Evolutionary conservation across 1,140 invertebrate species (phyloP), one percentile per base, ranked within the genome.

Genomic region (Muscidifurax raptorellus): DNA sequence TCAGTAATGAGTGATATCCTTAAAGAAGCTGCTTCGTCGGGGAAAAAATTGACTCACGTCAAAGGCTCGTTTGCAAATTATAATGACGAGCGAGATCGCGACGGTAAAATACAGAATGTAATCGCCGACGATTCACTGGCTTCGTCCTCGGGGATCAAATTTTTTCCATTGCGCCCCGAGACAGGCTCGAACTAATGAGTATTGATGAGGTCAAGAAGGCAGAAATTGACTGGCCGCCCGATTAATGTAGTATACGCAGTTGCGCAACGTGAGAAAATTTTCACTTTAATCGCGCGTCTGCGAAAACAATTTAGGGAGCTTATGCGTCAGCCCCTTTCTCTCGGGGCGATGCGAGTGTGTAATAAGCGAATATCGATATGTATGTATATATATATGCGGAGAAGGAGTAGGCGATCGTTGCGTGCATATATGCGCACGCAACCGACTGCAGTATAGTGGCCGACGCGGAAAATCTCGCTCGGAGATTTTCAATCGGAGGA

Each of bases 191-290:
- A 72, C 59, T 78, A 78, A 78, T 36, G 22, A 66, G 52, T 78
- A 78, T 78, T 66, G 76, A 78, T 78, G 52, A 36, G 76, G 47
- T 78, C 76, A 78, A 66, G 18, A 32, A 66, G 28, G n/a, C 28
- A 30, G 40, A 10, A 76, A 76, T 76, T 76, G 74, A 30, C 25
- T 15, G 10, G 25, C 27, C 27, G 25, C n/a, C n/a, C n/a, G n/a
- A n/a, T n/a, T n/a, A n/a, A n/a, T 22, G 25, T 12, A 9, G 18
- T 7, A 72, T 22, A 72, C 36, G 10, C 32, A 59, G 74, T 76
- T 76, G 27, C 74, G 74, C 40, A 76, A 76, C 74, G n/a, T 4
- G 66, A 76, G 15, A 28, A 77, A 6, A 27, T 77, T 77, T 59
- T 59, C 25, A 12, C 9, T 74, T n/a, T 66, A 66, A 66, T 66